These are phyloP conservation scores for Seriola dumerili DNA, from an alignment of 2,113 vertebrate species.

Conservation along the genomic window DNA sequence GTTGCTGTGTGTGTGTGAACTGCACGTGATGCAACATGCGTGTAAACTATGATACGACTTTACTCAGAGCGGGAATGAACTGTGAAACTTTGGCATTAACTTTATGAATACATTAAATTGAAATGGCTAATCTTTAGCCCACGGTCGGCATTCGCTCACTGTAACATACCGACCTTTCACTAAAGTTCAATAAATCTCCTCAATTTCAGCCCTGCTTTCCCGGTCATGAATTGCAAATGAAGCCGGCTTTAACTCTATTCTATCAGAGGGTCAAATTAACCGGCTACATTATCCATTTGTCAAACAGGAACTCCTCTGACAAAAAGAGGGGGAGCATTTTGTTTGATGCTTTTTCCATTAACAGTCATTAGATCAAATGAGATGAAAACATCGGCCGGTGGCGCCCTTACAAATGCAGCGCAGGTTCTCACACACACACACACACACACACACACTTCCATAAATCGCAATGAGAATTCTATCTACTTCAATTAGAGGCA, in stretches of 20 bases:
- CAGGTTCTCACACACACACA: constrained; percentile 12
- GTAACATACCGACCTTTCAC: constrained; percentile 62
- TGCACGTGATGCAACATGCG: not conserved
- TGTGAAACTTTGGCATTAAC: constrained; percentile 71
- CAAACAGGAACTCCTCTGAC: constrained; percentile 60
- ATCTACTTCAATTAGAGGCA: constrained; percentile 64
- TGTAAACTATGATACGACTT: constrained; percentile 21
- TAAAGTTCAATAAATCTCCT: constrained; percentile 73
- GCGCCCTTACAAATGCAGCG: constrained; percentile 45
- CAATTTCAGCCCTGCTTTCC: constrained; percentile 64
- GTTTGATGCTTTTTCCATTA: constrained; percentile 81
- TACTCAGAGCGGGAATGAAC: constrained; percentile 19
- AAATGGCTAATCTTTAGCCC: constrained; percentile 64
- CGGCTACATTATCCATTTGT: constrained; percentile 76
- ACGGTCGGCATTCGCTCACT: constrained; percentile 38
- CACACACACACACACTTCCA: constrained; percentile 26
- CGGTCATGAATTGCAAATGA: constrained; percentile 83
- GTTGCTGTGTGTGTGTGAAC: not conserved
- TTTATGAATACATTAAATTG: constrained; percentile 69
- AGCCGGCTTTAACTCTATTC: constrained; percentile 65
- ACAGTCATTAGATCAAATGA: constrained; percentile 78
- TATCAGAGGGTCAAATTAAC: constrained; percentile 75
- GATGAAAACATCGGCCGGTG: constrained; percentile 64
- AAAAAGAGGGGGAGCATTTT: constrained; percentile 59
- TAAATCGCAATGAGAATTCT: constrained; percentile 45